phyloP scores from a whole-genome alignment of 2,797 vertebrate genomes.

The Octomys mimax region DNA sequence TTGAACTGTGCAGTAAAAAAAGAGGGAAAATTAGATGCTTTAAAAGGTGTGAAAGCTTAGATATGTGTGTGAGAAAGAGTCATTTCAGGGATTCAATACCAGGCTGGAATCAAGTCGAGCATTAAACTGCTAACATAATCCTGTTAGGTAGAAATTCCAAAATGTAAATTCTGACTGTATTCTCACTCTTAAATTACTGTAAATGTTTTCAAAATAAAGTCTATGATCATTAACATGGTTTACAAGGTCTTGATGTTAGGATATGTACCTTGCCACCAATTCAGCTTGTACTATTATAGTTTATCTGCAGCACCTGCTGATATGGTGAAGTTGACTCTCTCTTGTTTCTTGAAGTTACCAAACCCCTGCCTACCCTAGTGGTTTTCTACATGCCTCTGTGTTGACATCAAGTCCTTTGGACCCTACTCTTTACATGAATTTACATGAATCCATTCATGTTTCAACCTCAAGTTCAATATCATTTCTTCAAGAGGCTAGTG shows the following conservation, averaged over 20 bases:
- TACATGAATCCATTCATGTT: neutral
- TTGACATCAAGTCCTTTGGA: neutral
- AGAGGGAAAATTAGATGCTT: neutral
- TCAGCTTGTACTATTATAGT: neutral
- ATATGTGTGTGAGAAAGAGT: neutral
- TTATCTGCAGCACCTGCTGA: neutral
- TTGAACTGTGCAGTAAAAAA: neutral
- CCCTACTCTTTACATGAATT: neutral
- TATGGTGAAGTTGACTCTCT: neutral
- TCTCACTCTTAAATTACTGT: neutral
- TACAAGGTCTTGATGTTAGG: neutral
- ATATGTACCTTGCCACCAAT: neutral
- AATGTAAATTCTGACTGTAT: neutral
- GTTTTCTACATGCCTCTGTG: neutral
- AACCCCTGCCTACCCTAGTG: neutral
- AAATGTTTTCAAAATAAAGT: neutral
- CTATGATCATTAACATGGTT: neutral
- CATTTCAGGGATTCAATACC: neutral
- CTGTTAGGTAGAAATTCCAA: constrained; percentile 8
- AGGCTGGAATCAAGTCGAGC: neutral
- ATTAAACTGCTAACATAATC: neutral
- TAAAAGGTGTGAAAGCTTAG: neutral
- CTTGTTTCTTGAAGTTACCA: neutral
- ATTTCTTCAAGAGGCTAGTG: neutral
- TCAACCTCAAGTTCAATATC: neutral